Evolutionary conservation across 2,888 invertebrate species (phyloP), one percentile per base, ranked within the genome.

Genomic region (Yponomeuta evonymella): DNA sequence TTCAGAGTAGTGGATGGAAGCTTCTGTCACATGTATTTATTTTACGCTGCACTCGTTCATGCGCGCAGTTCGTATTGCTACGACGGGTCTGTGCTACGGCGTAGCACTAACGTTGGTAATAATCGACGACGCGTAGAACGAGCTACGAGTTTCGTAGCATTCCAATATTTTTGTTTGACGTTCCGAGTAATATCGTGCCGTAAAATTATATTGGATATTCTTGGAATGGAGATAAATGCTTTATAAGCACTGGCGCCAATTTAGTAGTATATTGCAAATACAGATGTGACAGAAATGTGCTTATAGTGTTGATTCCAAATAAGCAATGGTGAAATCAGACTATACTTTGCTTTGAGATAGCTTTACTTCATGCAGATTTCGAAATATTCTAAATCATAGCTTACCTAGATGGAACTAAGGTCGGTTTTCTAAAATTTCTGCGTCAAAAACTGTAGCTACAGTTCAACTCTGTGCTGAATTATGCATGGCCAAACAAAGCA

Each of bases 121-220:
- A 58, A 58, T 58, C 51, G 51, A 58, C 51, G 51, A 58, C 51
- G 51, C 51, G 51, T 58, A 58, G 51, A 58, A 58, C 15, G 51
- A 58, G 51, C 51, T 58, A 58, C 51, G 51, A 58, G 51, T 58
- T 58, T 58, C 51, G 51, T 58, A 58, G 51, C 51, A 12, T 58
- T 58, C 51, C 51, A 58, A 5, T 58, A 15, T 15, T 58, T 58
- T 58, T 58, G 51, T 15, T 15, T 43, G 43, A 15, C 51, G 15
- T 15, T 15, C 51, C 51, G 15, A 15, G 51, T 58, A 15, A 58
- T 58, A 58, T 58, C 4, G 9, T 8, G 43, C 43, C 43, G 43
- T 43, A 58, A 58, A 58, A 58, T 58, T 58, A 58, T 58, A 58
- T 58, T 58, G 51, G 51, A 58, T 43, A 58, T 15, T 58, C 51